These are phyloP conservation scores for Heliconius eleuchia DNA, from an alignment of 1,140 invertebrate genomes.

Conservation along the genomic window DNA sequence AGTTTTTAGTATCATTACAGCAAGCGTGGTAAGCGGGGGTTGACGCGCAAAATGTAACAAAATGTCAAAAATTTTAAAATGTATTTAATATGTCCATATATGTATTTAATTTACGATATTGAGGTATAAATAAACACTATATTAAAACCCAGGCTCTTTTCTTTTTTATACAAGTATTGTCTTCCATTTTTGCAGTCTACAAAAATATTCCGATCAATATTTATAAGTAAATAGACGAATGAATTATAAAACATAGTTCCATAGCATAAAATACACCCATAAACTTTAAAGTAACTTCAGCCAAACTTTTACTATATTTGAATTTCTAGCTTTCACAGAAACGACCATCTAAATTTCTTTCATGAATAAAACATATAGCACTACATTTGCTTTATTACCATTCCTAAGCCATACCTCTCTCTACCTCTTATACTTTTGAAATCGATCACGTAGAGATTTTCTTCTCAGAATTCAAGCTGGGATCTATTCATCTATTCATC, in stretches of 20 bases:
- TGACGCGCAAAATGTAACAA: no score
- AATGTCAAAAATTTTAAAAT: no score
- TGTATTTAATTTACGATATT: no score
- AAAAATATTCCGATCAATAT: no score
- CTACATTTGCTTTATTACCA: neutral
- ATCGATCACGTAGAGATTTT: neutral
- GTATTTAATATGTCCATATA: no score
- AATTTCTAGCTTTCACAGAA: slow-evolving; percentile 7
- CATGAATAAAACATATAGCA: neutral
- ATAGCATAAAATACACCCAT: neutral
- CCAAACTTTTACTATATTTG: neutral
- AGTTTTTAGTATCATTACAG: no score
- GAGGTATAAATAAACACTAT: no score
- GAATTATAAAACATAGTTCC: neutral
- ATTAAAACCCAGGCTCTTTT: no score
- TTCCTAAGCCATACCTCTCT: slow-evolving; percentile 1
- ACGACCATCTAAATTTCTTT: neutral
- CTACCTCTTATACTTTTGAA: slow-evolving; percentile 6
- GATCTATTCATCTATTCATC: neutral
- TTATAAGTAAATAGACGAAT: no score
- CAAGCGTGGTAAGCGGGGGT: no score
- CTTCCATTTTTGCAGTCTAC: no score
- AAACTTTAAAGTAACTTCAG: neutral
- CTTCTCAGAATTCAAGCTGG: neutral
- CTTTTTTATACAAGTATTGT: no score